Conservation (phyloP, 2,797 vertebrate genomes). For the Bryconaethiops microstoma region DNA sequence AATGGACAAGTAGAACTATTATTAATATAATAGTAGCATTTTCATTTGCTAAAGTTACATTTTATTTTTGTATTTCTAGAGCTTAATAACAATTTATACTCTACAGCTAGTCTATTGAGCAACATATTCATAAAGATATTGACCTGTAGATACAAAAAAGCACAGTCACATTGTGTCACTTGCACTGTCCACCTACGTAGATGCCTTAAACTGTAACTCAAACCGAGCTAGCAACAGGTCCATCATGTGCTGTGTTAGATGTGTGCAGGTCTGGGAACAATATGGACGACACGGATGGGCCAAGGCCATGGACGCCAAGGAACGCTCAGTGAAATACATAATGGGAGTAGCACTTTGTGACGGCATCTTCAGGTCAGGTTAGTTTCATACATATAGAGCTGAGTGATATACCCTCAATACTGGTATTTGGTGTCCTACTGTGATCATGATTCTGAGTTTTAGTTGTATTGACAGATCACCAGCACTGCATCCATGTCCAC, state of each 20-base stretch:
- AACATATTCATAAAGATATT: not conserved
- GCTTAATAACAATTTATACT: too few relatives aligned
- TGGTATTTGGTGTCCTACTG: not conserved
- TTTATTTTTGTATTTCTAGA: too few relatives aligned
- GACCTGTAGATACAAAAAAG: not conserved
- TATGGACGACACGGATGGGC: not conserved
- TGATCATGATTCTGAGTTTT: not conserved
- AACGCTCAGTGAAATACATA: slow-evolving; percentile 25
- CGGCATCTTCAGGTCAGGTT: slow-evolving; percentile 17
- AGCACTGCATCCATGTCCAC: not conserved
- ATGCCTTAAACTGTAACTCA: not conserved
- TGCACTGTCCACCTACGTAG: not conserved
- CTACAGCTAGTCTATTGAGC: too few relatives aligned
- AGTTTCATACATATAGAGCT: slow-evolving; percentile 3
- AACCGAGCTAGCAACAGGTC: not conserved
- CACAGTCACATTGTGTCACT: not conserved
- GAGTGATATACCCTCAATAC: too few relatives aligned
- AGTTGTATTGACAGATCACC: not conserved
- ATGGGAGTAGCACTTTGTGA: slow-evolving; percentile 15
- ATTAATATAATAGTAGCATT: too few relatives aligned
- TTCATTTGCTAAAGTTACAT: too few relatives aligned
- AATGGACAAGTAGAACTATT: too few relatives aligned
- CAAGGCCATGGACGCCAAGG: not conserved
- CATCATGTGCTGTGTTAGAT: slow-evolving; percentile 38
- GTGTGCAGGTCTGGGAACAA: slow-evolving; percentile 32